These are phyloP conservation scores for Centruroides sculpturatus DNA, from an alignment of 1,140 invertebrate species.

Conservation along the genomic window DNA sequence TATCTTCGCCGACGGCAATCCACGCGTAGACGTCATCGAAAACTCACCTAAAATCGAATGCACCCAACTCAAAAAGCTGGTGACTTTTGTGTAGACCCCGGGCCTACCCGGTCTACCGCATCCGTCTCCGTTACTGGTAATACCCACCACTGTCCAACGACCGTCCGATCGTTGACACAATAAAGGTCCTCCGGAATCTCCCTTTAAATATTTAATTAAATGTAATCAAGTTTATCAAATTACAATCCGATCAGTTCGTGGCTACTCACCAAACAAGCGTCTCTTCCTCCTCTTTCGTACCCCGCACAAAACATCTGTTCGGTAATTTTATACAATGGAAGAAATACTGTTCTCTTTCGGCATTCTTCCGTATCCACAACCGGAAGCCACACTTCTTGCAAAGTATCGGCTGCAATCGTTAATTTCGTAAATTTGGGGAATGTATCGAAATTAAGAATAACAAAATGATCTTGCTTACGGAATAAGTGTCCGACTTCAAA, in stretches of 20 bases:
- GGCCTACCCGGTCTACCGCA: constrained; percentile 51
- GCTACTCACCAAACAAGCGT: constrained; percentile 49
- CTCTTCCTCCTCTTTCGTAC: constrained; percentile 48
- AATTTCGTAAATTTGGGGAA: not conserved
- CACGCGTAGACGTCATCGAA: not conserved
- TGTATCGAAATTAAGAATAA: not conserved
- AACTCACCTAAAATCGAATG: constrained; percentile 2
- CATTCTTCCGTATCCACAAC: constrained; percentile 66
- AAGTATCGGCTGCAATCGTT: constrained; percentile 51
- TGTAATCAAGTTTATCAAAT: not conserved
- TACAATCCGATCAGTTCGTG: not conserved
- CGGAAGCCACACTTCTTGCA: constrained; percentile 71
- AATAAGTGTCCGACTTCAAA: constrained; percentile 63
- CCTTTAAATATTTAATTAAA: constrained; percentile 23
- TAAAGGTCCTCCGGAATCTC: constrained; percentile 71
- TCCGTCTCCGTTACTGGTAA: constrained; percentile 41
- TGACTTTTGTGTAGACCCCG: constrained; percentile 48
- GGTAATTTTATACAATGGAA: constrained; percentile 50
- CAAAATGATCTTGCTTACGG: constrained; percentile 40
- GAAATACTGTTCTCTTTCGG: constrained; percentile 54
- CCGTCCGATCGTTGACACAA: constrained; percentile 47
- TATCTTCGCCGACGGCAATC: constrained; percentile 10
- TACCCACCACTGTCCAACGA: constrained; percentile 47
- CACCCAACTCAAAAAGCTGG: constrained; percentile 16
- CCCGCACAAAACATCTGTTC: constrained; percentile 83